Conservation (phyloP, 2,797 vertebrate genomes). For the Selene dorsalis region DNA sequence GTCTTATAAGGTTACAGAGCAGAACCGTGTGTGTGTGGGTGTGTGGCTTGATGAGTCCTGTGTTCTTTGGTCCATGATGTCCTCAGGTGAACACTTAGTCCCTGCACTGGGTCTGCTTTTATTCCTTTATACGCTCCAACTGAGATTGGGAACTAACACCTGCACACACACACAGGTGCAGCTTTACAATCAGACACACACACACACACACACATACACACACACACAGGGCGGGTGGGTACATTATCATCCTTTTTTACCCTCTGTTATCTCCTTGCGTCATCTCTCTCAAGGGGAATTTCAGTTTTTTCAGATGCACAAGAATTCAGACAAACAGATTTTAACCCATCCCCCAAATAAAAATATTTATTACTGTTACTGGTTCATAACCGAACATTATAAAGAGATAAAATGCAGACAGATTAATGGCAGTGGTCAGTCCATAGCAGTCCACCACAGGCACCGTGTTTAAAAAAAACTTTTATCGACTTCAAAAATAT, state of each 20-base stretch:
- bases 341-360: too few species aligned
- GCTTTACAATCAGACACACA: constrained; percentile 14
- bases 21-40: constrained; percentile 29
- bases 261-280: neutral
- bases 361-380: too few species aligned
- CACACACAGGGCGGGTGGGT: neutral
- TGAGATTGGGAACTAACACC: constrained; percentile 62
- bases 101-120: constrained; percentile 62
- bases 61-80: constrained; percentile 73
- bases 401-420: too few species aligned
- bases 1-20: constrained; percentile 76
- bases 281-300: neutral
- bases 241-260: neutral
- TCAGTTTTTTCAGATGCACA: neutral
- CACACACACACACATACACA: constrained; percentile 1
- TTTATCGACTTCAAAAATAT: neutral
- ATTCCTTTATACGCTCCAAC: constrained; percentile 54
- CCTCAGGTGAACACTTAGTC: constrained; percentile 66
- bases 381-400: too few species aligned
- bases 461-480: neutral
- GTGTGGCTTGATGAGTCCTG: constrained; percentile 36
- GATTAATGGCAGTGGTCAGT: too few species aligned
- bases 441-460: too few species aligned
- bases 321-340: too few species aligned
- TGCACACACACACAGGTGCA: constrained; percentile 38